A percentile compares a stretch with the other conserved stretches of the same genome.
Conservation (phyloP, 1,140 invertebrate species). For the Brachionus sp. region DNA sequence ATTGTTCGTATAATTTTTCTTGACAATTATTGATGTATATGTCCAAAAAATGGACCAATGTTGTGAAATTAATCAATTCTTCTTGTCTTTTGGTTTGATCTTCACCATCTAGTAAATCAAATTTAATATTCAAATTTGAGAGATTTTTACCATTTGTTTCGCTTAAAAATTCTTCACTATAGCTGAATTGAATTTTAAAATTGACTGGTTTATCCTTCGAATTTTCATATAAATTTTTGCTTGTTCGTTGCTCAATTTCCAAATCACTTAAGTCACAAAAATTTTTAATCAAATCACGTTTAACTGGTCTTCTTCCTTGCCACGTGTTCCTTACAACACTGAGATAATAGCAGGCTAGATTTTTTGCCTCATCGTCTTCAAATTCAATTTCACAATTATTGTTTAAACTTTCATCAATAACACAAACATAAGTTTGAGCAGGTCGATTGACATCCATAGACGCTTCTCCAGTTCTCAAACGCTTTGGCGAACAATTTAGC, state of each 20-base stretch:
- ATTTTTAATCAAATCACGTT: conserved; percentile 17
- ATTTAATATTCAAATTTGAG: conserved; percentile 17
- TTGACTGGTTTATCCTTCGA: not conserved
- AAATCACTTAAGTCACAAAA: not conserved
- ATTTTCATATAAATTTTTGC: not conserved
- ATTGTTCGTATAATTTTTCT: conserved; percentile 9
- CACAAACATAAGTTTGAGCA: conserved; percentile 40
- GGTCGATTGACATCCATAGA: not conserved
- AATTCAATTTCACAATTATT: conserved; percentile 18
- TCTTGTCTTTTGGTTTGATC: not conserved
- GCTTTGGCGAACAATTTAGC: conserved; percentile 19
- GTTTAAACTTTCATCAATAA: conserved; percentile 39
- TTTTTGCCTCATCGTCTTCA: not conserved
- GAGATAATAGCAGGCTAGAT: conserved; percentile 23
- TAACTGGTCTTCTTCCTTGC: conserved; percentile 34
- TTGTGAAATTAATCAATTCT: conserved; percentile 37
- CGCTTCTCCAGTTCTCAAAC: not conserved
- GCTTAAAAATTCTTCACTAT: not conserved
- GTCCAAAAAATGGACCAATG: conserved; percentile 42
- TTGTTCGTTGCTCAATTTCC: not conserved
- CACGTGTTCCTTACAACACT: conserved; percentile 2
- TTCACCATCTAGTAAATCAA: not conserved
- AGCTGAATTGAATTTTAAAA: conserved; percentile 7
- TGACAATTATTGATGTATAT: conserved; percentile 37
- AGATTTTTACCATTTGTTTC: not conserved